Base-by-base conservation (phyloP, 2,113 vertebrate genomes). In the Terrapene triunguis region DNA sequence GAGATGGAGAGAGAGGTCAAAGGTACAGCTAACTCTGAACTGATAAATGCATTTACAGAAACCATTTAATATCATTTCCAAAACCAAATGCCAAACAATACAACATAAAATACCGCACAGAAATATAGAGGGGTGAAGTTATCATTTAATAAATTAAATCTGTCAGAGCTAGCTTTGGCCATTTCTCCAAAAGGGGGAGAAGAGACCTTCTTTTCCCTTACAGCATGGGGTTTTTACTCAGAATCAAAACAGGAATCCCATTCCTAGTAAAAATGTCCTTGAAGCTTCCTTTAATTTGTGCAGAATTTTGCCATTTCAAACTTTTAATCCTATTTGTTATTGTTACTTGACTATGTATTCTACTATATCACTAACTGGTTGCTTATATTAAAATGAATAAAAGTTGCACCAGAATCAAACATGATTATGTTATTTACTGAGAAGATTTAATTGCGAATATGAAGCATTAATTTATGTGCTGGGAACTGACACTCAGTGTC, bases 401-500 rank as follows among this genome's bases (percentile, higher is more conserved):
- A 96, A 93, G 8, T 69, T 2, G 1, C 57, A 84, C 21, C 25
- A 85, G 78, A 93, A 87, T 90, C 65, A 94, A 93, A 85, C 25
- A 83, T 0, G 0, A 19, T 50, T 44, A n/a, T 81, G 78, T 32
- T 9, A 12, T 48, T 84, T 44, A 44, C 57, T 17, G 32, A 79
- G 24, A 80, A 0, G 2, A 80, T 79, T 84, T 94, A 91, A 95
- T 97, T 95, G 86, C 8, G 87, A 62, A 21, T 78, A 80, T 1
- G 0, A 80, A 89, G 57, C 47, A 89, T 91, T 79, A 95, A 96
- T 96, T 94, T 96, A 87, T 95, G 32, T 90, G 69, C 53, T 82
- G 24, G 65, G 35, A 96, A 89, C 84, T 95, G 91, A 88, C 89
- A 92, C 24, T 89, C 89, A 89, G 0, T 96, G 86, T 94, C 94